Base-by-base conservation (phyloP, 2,797 vertebrate genomes). In the Muraenolepis orangiensis region DNA sequence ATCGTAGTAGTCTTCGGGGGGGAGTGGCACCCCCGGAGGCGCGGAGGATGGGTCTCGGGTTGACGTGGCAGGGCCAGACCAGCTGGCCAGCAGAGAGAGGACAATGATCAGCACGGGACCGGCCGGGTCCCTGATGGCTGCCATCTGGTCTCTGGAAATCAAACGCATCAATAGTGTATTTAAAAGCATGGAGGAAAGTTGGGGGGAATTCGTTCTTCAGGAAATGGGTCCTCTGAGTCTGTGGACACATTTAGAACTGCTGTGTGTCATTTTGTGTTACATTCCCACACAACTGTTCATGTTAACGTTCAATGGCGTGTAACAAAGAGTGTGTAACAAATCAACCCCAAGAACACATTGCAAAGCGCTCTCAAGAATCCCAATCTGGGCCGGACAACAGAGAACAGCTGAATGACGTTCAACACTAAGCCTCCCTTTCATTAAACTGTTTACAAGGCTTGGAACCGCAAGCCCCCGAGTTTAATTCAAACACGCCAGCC, bases 21-120 rank as follows among this genome's bases (percentile, higher is more conserved):
- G 12, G 0, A 1, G n/a, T n/a, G n/a, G n/a, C n/a, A n/a, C n/a
- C 6, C 0, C 1, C 0, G 66, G 0, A 0, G 0, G 0, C 1
- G 4, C n/a, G n/a, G 16, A 1, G 0, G 30, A n/a, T n/a, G n/a
- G 1, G 67, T 4, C 36, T 61, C 1, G 36, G 0, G 76, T 72
- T 3, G 79, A n/a, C 0, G 77, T 74, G 2, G 87, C 82, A 46
- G 86, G 73, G 16, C 80, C 68, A 29, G 73, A 42, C 75, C 20
- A 76, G 32, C 79, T 81, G 68, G 74, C 76, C 80, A 92, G 76
- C 74, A 90, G 78, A 66, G 84, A 6, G 83, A 92, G 74, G 73
- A 82, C 78, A 4, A 90, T 0, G 32, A 91, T 71, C 68, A 82
- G 5, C 72, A 87, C 30, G 72, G 79, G 76, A 7, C 78, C 18